Evolutionary conservation across 1,140 invertebrate species (phyloP), one percentile per base, ranked within the genome.

Genomic region (Stegodyphus mimosarum): DNA sequence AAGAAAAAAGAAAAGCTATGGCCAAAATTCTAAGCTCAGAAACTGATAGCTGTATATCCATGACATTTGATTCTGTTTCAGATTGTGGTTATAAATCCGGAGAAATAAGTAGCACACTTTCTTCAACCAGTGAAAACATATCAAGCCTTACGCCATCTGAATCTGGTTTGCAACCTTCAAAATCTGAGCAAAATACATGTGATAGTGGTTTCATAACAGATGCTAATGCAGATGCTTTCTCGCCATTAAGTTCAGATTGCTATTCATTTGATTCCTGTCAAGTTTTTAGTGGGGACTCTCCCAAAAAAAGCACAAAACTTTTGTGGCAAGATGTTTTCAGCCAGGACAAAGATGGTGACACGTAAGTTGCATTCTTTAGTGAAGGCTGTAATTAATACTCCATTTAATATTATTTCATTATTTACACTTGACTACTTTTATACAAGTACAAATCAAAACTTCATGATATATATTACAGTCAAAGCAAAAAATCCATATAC

Each of bases 301-400:
- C n/a, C 7, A 1, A 52, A 66, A 80, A 6, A 33, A 76, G 74
- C 49, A 55, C 64, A 18, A 76, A 74, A 48, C 70, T 80, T 67
- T 17, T 49, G 6, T 72, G 83, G 64, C 10, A 87, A 70, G 89
- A 92, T 87, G 93, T 93, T 83, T 94, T 92, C 88, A 89, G 92
- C 83, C 93, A 93, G 87, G 93, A 94, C 88, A 92, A 94, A 80
- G 93, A 94, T 87, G 94, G 94, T 67, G 94, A 95, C 89, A 94
- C 94, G 93, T 94, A 92, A 94, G 93, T 94, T 73, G 85, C 66
- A 81, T 86, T 79, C 18, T 74, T 63, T 3, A 33, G 33, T 33
- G 33, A 33, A 33, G 33, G 33, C 33, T 33, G 33, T 33, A 33
- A 33, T 33, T 33, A 33, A 33, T 3, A 33, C 3, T 33, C 33